phyloP scores from a whole-genome alignment of 2,888 invertebrate species.

The Galerucella pusilla region DNA sequence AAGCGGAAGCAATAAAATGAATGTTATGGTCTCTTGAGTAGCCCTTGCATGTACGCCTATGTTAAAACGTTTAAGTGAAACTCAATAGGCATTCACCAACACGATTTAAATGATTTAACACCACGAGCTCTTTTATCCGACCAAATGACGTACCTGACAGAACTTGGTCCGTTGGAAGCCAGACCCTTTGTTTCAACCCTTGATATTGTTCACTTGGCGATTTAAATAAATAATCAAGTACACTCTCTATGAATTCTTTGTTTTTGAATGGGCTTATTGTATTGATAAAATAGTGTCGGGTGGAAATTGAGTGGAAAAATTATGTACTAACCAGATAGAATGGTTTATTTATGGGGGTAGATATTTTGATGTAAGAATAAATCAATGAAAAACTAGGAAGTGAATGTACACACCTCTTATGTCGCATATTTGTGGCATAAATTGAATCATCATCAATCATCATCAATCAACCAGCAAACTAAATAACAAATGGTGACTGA shows the following conservation, averaged over 20 bases:
- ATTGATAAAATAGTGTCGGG: constrained; percentile 8
- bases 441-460: no score
- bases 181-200: constrained; percentile 22
- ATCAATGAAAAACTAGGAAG: no score
- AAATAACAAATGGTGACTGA: no score
- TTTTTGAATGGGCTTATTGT: constrained; percentile 8
- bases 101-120: constrained; percentile 52
- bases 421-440: no score
- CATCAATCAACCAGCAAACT: no score
- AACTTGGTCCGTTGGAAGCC: constrained; percentile 21
- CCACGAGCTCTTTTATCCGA: constrained; percentile 51
- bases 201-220: constrained; percentile 31
- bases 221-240: constrained; percentile 30
- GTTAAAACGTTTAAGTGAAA: constrained; percentile 47
- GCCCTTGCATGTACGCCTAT: neutral
- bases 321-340: neutral
- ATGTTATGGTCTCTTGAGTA: no score
- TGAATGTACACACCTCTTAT: no score
- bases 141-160: constrained; percentile 50
- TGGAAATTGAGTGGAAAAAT: constrained; percentile 7
- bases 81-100: constrained; percentile 51
- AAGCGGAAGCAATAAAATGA: no score
- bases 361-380: neutral
- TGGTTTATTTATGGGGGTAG: neutral
- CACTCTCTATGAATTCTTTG: constrained; percentile 15